Evolutionary conservation across 2,888 invertebrate genomes (phyloP), one percentile per base, ranked within the genome.

Genomic region (Drosophila lutescens): DNA sequence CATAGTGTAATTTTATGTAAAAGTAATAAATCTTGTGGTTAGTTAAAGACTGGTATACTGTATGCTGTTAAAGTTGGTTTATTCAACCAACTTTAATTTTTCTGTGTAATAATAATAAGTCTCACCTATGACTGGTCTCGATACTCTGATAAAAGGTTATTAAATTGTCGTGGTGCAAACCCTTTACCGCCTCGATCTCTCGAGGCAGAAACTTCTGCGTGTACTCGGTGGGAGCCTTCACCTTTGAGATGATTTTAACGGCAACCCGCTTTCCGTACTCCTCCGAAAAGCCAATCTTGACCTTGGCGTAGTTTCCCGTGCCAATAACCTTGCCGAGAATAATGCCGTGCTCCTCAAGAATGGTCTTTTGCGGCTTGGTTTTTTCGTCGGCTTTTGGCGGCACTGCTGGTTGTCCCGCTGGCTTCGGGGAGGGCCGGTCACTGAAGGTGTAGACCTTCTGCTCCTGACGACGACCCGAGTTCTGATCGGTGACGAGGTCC

Each of bases 151-250:
- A 93, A 90, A 96, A 97, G 75, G 95, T 93, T 88, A 97, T 96
- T 54, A 97, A 92, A 92, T 96, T 96, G 58, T 95, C 94, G 93
- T 97, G 97, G 59, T 95, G 95, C 65, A 97, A 91, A 20, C 96
- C 95, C 92, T 96, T 96, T 0, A 97, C 96, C 17, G 96, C 96
- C 91, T 96, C 95, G 74, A 97, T 96, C 93, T 97, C 97, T 77
- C 96, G 93, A 0, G 96, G 96, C 60, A 97, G 91, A 91, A 96
- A 97, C 92, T 96, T 96, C 89, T 94, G 95, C 40, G 96, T 93
- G 89, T 96, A 96, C 90, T 96, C 96, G n/a, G 95, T 93, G 0
- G 96, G 96, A 3, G 96, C 96, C 91, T 95, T 95, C 77, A 95
- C 95, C 91, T 97, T 97, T 76, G 96, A 96, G 69, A 97, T 95